Evolutionary conservation across 2,113 vertebrate genomes (phyloP).

Genomic region (Stegastes partitus): DNA sequence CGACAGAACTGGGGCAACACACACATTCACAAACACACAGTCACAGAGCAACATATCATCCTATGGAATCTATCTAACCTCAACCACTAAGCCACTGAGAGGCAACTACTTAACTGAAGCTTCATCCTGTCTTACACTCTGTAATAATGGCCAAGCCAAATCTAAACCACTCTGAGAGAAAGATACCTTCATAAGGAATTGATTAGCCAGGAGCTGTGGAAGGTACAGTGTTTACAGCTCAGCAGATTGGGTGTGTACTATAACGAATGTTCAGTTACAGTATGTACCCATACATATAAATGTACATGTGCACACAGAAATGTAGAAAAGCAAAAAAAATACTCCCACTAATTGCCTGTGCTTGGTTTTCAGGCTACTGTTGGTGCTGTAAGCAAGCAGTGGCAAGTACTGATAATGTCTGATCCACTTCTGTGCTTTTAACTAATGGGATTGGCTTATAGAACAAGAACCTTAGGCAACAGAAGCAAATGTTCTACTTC

Average conservation of each 20-base stretch:
- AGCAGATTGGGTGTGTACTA: neutral
- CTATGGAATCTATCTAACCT: conserved; percentile 63
- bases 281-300: conserved; percentile 22
- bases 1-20: conserved; percentile 53
- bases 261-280: conserved; percentile 30
- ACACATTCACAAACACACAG: conserved; percentile 22
- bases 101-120: conserved; percentile 68
- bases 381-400: conserved; percentile 40
- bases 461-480: neutral
- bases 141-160: conserved; percentile 66
- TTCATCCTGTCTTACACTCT: conserved; percentile 58
- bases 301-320: neutral
- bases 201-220: conserved; percentile 60
- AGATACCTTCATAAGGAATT: conserved; percentile 50
- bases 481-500: neutral
- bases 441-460: conserved; percentile 18
- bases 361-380: conserved; percentile 31
- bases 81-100: conserved; percentile 59
- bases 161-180: conserved; percentile 41
- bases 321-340: conserved; percentile 25
- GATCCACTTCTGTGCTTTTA: conserved; percentile 24
- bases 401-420: conserved; percentile 29
- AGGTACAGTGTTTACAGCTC: conserved; percentile 43
- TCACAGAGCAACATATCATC: conserved; percentile 39
- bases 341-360: conserved; percentile 11